These are phyloP conservation scores for Ypsolopha sequella DNA, from an alignment of 2,888 invertebrate species.

Conservation along the genomic window DNA sequence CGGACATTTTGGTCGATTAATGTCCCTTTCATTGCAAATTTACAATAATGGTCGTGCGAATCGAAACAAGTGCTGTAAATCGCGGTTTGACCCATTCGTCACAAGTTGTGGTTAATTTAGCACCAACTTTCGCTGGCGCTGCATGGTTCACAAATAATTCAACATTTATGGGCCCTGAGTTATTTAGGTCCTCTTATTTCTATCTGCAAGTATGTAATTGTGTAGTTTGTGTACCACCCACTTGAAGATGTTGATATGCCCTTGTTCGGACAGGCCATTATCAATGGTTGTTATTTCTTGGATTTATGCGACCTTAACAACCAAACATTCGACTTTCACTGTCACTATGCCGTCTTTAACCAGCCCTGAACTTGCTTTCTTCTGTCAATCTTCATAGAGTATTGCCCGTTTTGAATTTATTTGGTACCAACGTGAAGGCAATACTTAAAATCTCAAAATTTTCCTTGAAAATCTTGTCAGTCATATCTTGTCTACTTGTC, in stretches of 20 bases:
- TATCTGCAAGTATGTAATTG: not conserved
- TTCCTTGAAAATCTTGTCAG: too few species aligned
- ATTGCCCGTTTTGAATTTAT: too few species aligned
- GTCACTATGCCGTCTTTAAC: conserved; percentile 22
- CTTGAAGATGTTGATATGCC: not conserved
- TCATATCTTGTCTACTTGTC: too few species aligned
- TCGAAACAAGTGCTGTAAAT: not conserved
- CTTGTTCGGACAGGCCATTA: not conserved
- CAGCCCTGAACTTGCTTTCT: conserved; percentile 34
- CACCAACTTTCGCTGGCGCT: not conserved
- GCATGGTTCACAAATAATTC: not conserved
- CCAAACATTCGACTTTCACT: conserved; percentile 34
- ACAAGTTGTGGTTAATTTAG: not conserved
- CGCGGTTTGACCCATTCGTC: conserved; percentile 1
- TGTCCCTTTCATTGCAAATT: conserved; percentile 1
- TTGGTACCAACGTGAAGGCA: too few species aligned
- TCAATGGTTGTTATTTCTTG: conserved; percentile 1
- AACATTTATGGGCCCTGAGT: not conserved
- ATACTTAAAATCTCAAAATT: too few species aligned
- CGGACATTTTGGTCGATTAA: not conserved
- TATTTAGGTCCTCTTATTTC: not conserved
- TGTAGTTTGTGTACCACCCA: not conserved
- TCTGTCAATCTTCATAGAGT: conserved; percentile 36
- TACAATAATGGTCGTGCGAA: not conserved
- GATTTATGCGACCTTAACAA: not conserved